Evolutionary conservation across 2,797 vertebrate genomes (phyloP), one percentile per base, ranked within the genome.

Genomic region (Esox lucius): DNA sequence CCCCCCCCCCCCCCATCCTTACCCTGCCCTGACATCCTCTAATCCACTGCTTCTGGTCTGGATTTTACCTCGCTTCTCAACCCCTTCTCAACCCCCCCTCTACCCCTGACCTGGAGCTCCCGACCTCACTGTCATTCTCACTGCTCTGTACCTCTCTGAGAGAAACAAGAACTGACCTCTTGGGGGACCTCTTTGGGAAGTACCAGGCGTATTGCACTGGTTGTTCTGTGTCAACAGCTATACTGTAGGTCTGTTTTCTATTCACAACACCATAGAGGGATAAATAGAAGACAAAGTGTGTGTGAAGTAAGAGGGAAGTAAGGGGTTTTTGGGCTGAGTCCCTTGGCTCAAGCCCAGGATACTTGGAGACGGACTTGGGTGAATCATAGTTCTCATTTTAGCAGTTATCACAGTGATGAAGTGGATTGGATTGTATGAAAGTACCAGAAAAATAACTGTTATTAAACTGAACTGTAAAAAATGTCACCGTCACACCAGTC

Each of bases 321-420:
- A 76, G 74, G 68, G 81, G 80, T 64, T 74, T 17, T 65, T 77
- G 49, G 74, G 22, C 81, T 75, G 73, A 49, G 80, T 79, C 85
- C 75, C 77, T 78, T 86, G 74, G 64, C 64, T 66, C 15, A 1
- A 3, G 11, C 22, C 56, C 56, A 61, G 56, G 9, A 12, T 22
- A 24, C 56, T 61, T 61, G 56, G 56, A 61, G 56, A 17, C 5
- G 22, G 11, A 24, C 22, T 61, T 24, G 12, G 19, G 9, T 26
- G 22, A 61, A 24, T 24, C n/a, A 61, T 61, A 61, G 9, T 61
- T 61, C 51, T 56, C 19, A 56, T 22, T 39, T 42, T 4, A 42
- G 42, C 42, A 59, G 56, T 24, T 22, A 22, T 59, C 56, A n/a
- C 9, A 24, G 22, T 59, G 56, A 59, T 12, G 3, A 42, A 42